Conservation (phyloP, 2,113 vertebrate species). For the Chamaea fasciata region DNA sequence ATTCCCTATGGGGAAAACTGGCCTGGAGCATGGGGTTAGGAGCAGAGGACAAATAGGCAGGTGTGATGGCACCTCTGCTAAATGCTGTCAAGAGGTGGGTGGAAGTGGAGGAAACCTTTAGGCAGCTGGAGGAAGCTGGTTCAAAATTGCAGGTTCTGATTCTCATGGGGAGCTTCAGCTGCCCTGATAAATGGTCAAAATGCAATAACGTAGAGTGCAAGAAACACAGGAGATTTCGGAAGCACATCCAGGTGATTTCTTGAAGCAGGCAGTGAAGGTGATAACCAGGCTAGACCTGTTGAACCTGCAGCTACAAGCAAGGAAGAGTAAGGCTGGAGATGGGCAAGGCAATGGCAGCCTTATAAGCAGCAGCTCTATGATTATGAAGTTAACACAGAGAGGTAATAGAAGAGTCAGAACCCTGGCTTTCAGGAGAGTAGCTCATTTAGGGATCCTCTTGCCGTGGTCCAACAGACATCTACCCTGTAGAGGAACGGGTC, state of each 20-base stretch:
- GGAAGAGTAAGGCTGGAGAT: not conserved
- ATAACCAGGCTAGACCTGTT: not conserved
- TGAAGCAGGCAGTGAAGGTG: not conserved
- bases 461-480: not conserved
- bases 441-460: not conserved
- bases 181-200: not conserved
- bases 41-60: not conserved
- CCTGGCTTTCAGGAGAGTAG: not conserved
- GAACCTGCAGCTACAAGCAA: not conserved
- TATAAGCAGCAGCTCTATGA: not conserved
- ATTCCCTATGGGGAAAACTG: not conserved
- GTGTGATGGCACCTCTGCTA: not conserved
- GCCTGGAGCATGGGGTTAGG: rapidly evolving
- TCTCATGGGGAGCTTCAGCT: not conserved
- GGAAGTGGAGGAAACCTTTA: not conserved
- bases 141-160: not conserved
- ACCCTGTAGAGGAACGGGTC: not conserved
- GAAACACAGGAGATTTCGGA: not conserved
- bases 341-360: not conserved
- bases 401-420: not conserved
- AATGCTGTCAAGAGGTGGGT: not conserved
- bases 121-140: not conserved
- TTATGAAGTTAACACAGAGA: not conserved
- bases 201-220: not conserved
- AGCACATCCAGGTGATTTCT: not conserved